A percentile compares a stretch with the other conserved stretches of the same genome.
Evolutionary conservation across 1,140 invertebrate genomes (phyloP).

Genomic region (Meteorus sp.): DNA sequence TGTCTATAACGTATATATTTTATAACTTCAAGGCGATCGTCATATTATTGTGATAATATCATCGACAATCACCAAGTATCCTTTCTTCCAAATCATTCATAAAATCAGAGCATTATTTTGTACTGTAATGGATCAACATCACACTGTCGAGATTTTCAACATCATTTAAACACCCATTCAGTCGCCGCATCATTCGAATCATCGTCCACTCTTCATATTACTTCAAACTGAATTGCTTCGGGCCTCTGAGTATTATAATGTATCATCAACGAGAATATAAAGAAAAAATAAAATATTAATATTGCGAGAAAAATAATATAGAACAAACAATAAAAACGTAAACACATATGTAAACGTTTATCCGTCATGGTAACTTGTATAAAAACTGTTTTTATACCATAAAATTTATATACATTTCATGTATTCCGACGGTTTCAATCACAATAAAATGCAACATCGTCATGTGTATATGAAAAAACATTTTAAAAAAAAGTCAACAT

Average conservation of each 20-base stretch:
- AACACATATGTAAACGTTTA: slow-evolving; percentile 10
- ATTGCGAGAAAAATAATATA: slow-evolving; percentile 24
- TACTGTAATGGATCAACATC: slow-evolving; percentile 52
- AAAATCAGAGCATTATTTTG: slow-evolving; percentile 38
- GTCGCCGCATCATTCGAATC: slow-evolving; percentile 5
- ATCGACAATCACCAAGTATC: slow-evolving; percentile 44
- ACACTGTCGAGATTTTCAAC: slow-evolving; percentile 7
- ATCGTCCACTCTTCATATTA: slow-evolving; percentile 3
- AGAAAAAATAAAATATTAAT: slow-evolving; percentile 17
- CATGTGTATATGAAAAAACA: slow-evolving; percentile 1
- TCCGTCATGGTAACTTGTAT: slow-evolving; percentile 33
- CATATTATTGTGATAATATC: slow-evolving; percentile 53
- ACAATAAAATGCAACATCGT: background rate
- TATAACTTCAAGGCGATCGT: slow-evolving; percentile 53
- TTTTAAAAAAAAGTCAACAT: background rate
- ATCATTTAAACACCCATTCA: slow-evolving; percentile 5
- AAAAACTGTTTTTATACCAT: slow-evolving; percentile 14
- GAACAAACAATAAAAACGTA: slow-evolving; percentile 7
- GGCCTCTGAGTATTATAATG: slow-evolving; percentile 28
- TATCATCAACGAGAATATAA: slow-evolving; percentile 6
- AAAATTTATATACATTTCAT: background rate
- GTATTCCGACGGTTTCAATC: background rate
- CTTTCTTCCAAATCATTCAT: slow-evolving; percentile 22
- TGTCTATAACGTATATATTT: slow-evolving; percentile 43
- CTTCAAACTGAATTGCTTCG: slow-evolving; percentile 3